phyloP scores from a whole-genome alignment of 2,888 invertebrate species.

The Bruchidius siliquastri region DNA sequence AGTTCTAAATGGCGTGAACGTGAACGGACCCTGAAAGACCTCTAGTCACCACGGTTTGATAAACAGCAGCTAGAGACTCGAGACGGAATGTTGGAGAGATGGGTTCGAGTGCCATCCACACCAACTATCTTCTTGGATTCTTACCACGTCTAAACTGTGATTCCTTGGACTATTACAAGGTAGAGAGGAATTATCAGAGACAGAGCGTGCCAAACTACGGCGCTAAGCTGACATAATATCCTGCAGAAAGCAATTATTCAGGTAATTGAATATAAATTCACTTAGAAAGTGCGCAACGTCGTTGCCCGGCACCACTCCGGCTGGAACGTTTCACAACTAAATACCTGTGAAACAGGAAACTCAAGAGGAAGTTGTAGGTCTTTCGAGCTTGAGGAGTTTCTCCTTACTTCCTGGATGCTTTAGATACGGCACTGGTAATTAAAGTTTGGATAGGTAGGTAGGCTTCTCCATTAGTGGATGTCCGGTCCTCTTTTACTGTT shows the following conservation, averaged over 20 bases:
- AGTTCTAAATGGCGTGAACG: too few species aligned
- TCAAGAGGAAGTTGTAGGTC: neutral
- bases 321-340: neutral
- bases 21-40: too few species aligned
- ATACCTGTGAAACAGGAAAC: neutral
- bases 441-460: neutral
- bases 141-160: too few species aligned
- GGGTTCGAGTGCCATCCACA: too few species aligned
- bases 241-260: neutral
- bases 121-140: too few species aligned
- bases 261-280: neutral
- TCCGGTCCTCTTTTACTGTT: neutral
- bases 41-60: too few species aligned
- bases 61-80: too few species aligned
- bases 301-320: neutral
- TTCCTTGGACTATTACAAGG: neutral
- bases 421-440: neutral
- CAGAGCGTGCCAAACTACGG: neutral
- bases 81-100: too few species aligned
- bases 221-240: neutral
- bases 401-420: neutral
- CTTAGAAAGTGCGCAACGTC: neutral
- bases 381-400: neutral
- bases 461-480: neutral
- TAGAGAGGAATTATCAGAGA: neutral